A percentile compares a stretch with the other conserved stretches of the same genome.
phyloP scores from a whole-genome alignment of 35 echinoderm and acorn worm species.

The Strongylocentrotus purpuratus region DNA sequence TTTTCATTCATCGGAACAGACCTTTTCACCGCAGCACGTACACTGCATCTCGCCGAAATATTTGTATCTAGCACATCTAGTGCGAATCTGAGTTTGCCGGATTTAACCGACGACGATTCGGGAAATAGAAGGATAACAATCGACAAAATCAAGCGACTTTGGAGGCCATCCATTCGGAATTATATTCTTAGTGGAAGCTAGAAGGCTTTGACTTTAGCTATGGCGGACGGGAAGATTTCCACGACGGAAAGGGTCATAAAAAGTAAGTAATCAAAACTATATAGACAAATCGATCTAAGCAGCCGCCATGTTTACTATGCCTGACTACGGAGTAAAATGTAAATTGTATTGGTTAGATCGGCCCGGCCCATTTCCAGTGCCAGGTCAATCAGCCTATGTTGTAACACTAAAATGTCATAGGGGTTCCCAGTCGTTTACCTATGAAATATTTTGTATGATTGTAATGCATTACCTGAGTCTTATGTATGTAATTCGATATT shows the following conservation, averaged over 20 bases:
- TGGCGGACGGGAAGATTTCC: conserved; percentile 22
- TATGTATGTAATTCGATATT: background rate
- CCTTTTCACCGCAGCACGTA: background rate
- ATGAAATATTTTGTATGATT: background rate
- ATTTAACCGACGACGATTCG: background rate
- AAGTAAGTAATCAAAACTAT: conserved; percentile 56
- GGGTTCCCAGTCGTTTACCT: background rate
- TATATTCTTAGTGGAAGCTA: conserved; percentile 44
- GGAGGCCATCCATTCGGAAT: conserved; percentile 33
- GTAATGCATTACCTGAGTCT: background rate
- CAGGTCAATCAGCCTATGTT: background rate
- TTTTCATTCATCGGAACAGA: background rate
- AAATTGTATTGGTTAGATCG: conserved; percentile 41
- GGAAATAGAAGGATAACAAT: conserved; percentile 25
- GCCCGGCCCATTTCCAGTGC: conserved; percentile 26
- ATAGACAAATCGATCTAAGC: conserved; percentile 34
- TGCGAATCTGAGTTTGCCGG: background rate
- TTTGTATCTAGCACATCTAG: background rate
- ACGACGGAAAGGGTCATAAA: conserved; percentile 59
- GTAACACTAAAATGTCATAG: background rate
- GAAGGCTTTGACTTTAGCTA: conserved; percentile 53
- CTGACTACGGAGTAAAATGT: conserved; percentile 45
- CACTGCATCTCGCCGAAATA: background rate
- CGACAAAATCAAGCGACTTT: background rate
- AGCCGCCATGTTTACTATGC: conserved; percentile 62